Evolutionary conservation across 2,113 vertebrate species (phyloP), one percentile per base, ranked within the genome.

Genomic region (Caracal caracal): DNA sequence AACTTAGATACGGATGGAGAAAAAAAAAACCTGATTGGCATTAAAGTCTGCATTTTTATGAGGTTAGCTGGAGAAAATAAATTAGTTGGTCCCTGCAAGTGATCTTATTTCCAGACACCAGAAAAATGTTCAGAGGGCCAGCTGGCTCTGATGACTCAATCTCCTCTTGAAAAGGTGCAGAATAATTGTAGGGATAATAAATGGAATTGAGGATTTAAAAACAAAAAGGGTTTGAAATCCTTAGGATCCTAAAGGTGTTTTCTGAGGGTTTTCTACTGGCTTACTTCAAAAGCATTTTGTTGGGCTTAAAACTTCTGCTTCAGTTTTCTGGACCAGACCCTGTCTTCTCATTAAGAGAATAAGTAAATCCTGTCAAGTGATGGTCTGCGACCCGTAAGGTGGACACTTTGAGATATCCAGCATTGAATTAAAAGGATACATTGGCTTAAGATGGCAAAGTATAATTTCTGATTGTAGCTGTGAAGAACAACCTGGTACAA

Each of bases 101-200:
- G 70, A 96, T 97, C 81, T 51, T 96, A 40, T 94, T 97, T 97
- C 78, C 89, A 94, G 89, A 91, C 91, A 86, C 81, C 20, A 85
- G 85, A 93, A 85, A 92, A 94, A 90, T 75, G 68, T 73, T 95
- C 17, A 12, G 53, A 94, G 61, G 49, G 59, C 86, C 95, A 93
- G 35, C 68, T 93, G 79, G 73, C 89, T 92, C 63, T 40, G 95
- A 91, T 68, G 87, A 84, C 30, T 83, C 59, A 81, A n/a, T 79
- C 82, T 83, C 40, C 43, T 35, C 43, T 35, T 40, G 47, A 75
- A 90, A 78, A n/a, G 43, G 47, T 89, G 51, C n/a, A 13, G 53
- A 95, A 66, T 81, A 81, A 91, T 43, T 68, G 37, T 65, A 76
- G 61, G 83, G 68, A 20, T 68, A 56, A 53, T 47, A 70, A 73